Conservation (phyloP, 2,797 vertebrate species). For the Dipus sagitta region DNA sequence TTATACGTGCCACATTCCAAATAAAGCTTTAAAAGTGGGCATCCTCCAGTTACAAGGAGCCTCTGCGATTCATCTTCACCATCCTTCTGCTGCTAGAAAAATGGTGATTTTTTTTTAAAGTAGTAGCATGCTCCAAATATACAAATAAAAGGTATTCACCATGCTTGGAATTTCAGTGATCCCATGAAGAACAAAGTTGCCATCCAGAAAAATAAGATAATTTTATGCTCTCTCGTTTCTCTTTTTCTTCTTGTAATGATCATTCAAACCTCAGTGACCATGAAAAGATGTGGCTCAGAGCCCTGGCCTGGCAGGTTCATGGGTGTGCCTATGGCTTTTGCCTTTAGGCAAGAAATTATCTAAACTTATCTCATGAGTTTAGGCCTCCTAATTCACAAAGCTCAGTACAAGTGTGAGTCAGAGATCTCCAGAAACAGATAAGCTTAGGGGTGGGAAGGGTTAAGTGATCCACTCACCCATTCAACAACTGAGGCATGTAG, state of each 20-base stretch:
- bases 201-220: not conserved
- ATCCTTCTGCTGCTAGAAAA: constrained; percentile 65
- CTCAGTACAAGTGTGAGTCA: not conserved
- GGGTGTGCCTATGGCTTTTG: not conserved
- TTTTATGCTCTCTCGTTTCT: not conserved
- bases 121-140: not conserved
- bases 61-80: constrained; percentile 50
- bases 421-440: not conserved
- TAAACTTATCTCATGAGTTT: not conserved
- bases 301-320: not conserved
- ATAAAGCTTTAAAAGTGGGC: constrained; percentile 67
- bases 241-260: not conserved
- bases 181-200: not conserved
- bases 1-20: constrained; percentile 78
- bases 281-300: not conserved
- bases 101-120: constrained; percentile 38
- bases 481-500: not conserved
- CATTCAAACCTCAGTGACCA: not conserved
- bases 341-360: not conserved
- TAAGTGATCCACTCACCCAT: not conserved
- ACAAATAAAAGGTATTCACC: constrained; percentile 52
- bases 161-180: constrained; percentile 57
- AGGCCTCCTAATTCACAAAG: not conserved
- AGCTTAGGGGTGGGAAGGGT: not conserved
- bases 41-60: constrained; percentile 46